phyloP scores from a whole-genome alignment of 2,113 vertebrate species.

The Thunnus thynnus region DNA sequence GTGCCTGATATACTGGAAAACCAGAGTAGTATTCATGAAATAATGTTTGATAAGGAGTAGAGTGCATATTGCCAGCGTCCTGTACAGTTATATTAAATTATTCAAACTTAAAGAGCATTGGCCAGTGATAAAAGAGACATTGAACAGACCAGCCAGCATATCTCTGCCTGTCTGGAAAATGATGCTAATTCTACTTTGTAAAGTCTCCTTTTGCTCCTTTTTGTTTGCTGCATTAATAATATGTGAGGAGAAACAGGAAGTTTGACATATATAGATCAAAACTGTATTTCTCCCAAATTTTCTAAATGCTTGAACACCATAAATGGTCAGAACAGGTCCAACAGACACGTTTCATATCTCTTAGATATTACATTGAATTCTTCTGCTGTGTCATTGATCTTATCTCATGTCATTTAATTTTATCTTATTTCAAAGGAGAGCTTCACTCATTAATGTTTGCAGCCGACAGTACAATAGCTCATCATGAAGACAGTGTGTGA shows the following conservation, averaged over 20 bases:
- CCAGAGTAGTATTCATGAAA: not conserved
- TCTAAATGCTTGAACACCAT: not conserved
- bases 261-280: not conserved
- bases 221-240: not conserved
- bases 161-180: conserved; percentile 16
- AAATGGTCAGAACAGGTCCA: no score
- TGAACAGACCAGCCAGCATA: not conserved
- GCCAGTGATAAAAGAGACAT: conserved; percentile 25
- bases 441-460: not conserved
- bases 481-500: not conserved
- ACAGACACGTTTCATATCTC: no score
- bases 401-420: not conserved
- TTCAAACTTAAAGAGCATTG: conserved; percentile 25
- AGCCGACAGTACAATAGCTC: not conserved
- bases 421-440: not conserved
- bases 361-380: no score
- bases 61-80: not conserved
- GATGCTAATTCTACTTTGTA: not conserved
- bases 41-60: not conserved
- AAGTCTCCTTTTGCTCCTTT: not conserved
- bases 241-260: not conserved
- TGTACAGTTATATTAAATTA: conserved; percentile 23
- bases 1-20: no score
- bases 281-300: not conserved
- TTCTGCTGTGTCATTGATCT: no score